phyloP scores from a whole-genome alignment of 2,888 invertebrate genomes.

The Metopia argyrocephala region DNA sequence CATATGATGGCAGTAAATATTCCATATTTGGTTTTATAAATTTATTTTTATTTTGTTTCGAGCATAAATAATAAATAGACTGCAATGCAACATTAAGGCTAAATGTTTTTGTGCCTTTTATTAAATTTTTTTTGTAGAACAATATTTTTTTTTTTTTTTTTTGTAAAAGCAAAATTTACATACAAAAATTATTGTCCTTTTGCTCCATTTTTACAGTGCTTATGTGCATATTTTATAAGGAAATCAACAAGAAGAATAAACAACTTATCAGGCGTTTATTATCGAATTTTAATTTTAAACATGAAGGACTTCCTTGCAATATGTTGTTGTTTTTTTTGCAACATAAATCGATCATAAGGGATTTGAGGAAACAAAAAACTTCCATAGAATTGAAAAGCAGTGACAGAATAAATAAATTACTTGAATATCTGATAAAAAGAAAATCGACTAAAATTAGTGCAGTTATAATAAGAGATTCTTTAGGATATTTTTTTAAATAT shows the following conservation, averaged over 20 bases:
- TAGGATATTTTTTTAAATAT: too few relatives aligned
- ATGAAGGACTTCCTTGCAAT: not conserved
- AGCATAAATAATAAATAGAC: slow-evolving; percentile 61
- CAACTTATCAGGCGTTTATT: not conserved
- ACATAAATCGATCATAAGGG: not conserved
- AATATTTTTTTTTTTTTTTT: not conserved
- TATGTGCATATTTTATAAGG: not conserved
- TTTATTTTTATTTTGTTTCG: not conserved
- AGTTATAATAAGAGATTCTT: too few relatives aligned
- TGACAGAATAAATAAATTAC: too few relatives aligned
- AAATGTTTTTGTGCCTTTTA: not conserved
- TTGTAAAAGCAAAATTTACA: not conserved
- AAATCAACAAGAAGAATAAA: not conserved
- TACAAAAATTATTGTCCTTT: not conserved
- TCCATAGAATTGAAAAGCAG: too few relatives aligned
- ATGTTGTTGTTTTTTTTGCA: too few relatives aligned
- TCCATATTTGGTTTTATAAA: not conserved
- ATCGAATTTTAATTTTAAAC: not conserved
- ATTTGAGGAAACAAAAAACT: not conserved
- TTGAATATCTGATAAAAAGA: too few relatives aligned
- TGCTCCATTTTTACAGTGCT: too few relatives aligned
- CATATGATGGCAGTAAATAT: not conserved
- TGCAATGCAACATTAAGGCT: slow-evolving; percentile 58
- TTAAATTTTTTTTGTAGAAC: not conserved
- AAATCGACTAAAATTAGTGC: too few relatives aligned